phyloP scores from a whole-genome alignment of 2,888 invertebrate species.

The Rosalia funebris region DNA sequence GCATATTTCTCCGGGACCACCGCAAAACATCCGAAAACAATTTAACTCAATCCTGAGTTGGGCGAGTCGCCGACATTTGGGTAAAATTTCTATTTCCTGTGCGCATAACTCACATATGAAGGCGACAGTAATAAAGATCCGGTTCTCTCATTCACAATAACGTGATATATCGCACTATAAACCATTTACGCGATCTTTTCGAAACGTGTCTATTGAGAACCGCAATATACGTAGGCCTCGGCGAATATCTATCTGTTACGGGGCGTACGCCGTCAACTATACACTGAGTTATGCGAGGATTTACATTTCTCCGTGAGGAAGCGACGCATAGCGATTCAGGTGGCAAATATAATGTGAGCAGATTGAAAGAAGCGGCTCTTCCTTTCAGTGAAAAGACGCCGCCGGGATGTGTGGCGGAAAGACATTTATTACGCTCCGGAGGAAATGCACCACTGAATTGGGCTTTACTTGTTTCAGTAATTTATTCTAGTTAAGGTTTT shows the following conservation, averaged over 20 bases:
- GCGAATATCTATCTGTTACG: conserved; percentile 15
- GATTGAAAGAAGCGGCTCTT: not conserved
- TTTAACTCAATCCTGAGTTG: conserved; percentile 21
- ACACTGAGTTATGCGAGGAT: conserved; percentile 21
- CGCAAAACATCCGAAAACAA: conserved; percentile 26
- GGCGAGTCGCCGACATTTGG: conserved; percentile 19
- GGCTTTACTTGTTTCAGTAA: not conserved
- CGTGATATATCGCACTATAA: conserved; percentile 30
- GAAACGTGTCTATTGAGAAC: conserved; percentile 32
- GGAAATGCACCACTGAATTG: conserved; percentile 1
- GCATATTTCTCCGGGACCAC: conserved; percentile 20
- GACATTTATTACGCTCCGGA: conserved; percentile 6
- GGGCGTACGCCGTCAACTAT: conserved; percentile 1
- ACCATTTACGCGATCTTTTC: conserved; percentile 25
- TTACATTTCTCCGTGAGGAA: conserved; percentile 3
- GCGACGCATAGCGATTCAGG: conserved; percentile 6
- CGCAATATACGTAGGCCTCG: conserved; percentile 26
- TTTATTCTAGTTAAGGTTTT: not conserved
- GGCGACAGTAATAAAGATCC: conserved; percentile 16
- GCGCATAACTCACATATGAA: conserved; percentile 8
- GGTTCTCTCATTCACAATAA: conserved; percentile 23
- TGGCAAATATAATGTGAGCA: conserved; percentile 4
- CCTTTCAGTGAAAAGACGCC: conserved; percentile 5
- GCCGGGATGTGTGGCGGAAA: not conserved
- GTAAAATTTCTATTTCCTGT: conserved; percentile 26